Evolutionary conservation across 2,797 vertebrate species (phyloP), one percentile per base, ranked within the genome.

Genomic region (Esox masquinongy): DNA sequence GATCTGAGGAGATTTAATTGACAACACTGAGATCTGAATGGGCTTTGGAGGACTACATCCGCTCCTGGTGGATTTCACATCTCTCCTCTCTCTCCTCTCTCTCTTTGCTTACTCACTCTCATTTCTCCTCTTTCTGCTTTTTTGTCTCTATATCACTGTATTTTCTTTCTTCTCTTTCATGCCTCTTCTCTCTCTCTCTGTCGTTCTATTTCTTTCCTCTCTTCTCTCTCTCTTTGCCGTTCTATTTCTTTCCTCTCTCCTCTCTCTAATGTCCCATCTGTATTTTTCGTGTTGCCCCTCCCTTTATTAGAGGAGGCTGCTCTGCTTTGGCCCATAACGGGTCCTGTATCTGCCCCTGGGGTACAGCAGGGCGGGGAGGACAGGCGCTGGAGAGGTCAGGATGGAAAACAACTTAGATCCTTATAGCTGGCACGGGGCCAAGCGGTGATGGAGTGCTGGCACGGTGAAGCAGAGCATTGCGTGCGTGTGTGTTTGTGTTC

Each of bases 401-500:
- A 78, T 77, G 80, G 80, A 82, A 85, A 90, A 88, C 75, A 88
- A 89, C 85, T 91, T 88, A 88, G 85, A 88, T 91, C 87, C 84
- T 90, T 83, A 79, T 85, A 89, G 86, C 71, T 43, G 81, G 80
- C 82, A 80, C 85, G 72, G 80, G 80, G 56, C 71, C 81, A 8
- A 74, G 88, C 78, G 85, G 75, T 69, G 88, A 91, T 85, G 86
- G 79, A 84, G 87, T 76, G 79, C 88, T 91, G 89, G 89, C 90
- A 86, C 74, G 73, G 85, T 79, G 88, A 91, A 89, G 86, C 89
- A 84, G 87, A 87, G 89, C 81, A 88, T 92, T 91, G 91, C 86
- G 88, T 94, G 93, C 82, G 87, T 92, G 90, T 92, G 88, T 92
- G 92, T 92, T 91, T 93, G 91, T 92, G 89, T 92, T 92, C 87